phyloP scores from a whole-genome alignment of 2,797 vertebrate genomes.

The Hypotaenidia okinawae region DNA sequence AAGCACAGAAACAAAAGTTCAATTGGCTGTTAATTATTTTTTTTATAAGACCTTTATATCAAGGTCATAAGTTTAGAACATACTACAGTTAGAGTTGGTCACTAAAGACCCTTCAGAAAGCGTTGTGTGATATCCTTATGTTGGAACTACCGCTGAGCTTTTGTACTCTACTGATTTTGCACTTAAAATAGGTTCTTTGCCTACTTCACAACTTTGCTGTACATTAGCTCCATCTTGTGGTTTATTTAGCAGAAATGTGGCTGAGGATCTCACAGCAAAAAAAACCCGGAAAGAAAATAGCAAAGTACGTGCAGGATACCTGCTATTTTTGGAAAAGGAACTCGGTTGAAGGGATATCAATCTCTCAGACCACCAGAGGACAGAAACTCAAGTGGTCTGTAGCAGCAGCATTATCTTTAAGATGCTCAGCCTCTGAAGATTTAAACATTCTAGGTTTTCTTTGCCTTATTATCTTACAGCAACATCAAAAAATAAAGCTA shows the following conservation, averaged over 20 bases:
- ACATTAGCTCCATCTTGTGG: slow-evolving; percentile 64
- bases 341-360: neutral
- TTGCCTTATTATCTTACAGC: neutral
- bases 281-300: neutral
- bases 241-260: neutral
- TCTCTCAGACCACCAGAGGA: neutral
- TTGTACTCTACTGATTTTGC: neutral
- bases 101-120: neutral
- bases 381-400: slow-evolving; percentile 1
- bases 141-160: neutral
- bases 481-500: neutral
- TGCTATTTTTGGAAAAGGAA: neutral
- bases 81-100: neutral
- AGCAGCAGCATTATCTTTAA: neutral
- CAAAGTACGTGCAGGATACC: neutral
- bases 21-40: neutral
- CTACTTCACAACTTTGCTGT: neutral
- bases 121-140: neutral
- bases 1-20: neutral
- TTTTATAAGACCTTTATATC: neutral
- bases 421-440: neutral
- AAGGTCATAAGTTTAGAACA: neutral
- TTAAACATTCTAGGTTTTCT: neutral
- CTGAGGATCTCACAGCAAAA: neutral
- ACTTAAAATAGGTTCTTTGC: neutral